Conservation (phyloP, 2,888 invertebrate genomes). For the Cistogaster globosa region DNA sequence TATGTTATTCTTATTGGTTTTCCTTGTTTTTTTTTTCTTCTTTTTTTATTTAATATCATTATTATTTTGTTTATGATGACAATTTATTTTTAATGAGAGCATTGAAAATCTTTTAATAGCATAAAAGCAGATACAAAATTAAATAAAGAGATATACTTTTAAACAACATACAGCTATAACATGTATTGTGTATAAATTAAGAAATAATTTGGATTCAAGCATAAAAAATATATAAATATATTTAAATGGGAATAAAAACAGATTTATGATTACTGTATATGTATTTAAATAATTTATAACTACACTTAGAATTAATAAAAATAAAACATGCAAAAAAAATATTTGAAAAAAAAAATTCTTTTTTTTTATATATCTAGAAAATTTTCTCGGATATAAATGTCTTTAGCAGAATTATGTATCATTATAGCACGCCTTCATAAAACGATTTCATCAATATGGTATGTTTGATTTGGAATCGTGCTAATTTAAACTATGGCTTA, state of each 20-base stretch:
- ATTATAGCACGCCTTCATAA: too few relatives aligned
- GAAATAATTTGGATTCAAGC: conserved; percentile 48
- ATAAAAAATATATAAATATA: conserved; percentile 35
- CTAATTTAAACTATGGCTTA: too few relatives aligned
- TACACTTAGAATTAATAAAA: conserved; percentile 67
- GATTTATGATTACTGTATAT: conserved; percentile 61
- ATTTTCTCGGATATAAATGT: too few relatives aligned
- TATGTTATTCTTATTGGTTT: too few relatives aligned
- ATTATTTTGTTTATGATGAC: conserved; percentile 17
- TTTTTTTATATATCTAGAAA: too few relatives aligned
- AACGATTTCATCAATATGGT: too few relatives aligned
- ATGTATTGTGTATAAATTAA: conserved; percentile 60
- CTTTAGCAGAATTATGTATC: too few relatives aligned
- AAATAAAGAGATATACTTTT: conserved; percentile 51
- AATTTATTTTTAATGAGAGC: conserved; percentile 25
- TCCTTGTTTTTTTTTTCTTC: neutral
- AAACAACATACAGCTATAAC: conserved; percentile 51
- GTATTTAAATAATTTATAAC: conserved; percentile 71
- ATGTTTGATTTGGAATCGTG: too few relatives aligned
- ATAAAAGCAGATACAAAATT: conserved; percentile 21
- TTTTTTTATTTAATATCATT: conserved; percentile 38
- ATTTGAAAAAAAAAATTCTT: conserved; percentile 40
- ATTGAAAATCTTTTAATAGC: conserved; percentile 55
- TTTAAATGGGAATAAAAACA: conserved; percentile 56
- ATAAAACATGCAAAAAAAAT: conserved; percentile 63